phyloP scores from a whole-genome alignment of 64 coral and sea anemone genomes.

The Montipora capricornis region DNA sequence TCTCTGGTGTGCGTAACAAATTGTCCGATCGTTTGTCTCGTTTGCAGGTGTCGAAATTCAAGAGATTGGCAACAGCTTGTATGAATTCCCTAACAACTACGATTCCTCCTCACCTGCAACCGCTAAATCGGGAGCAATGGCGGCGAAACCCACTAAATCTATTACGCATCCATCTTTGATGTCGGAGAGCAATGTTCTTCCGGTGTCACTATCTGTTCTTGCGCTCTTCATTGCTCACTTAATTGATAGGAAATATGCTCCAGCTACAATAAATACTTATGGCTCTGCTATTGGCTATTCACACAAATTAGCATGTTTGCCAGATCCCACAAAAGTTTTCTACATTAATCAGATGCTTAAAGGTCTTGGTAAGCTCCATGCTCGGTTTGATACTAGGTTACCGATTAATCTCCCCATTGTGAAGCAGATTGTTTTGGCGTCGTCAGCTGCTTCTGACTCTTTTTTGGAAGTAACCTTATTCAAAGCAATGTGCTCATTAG shows the following conservation, averaged over 20 bases:
- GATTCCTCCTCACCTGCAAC: slow-evolving; percentile 30
- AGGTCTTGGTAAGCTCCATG: slow-evolving; percentile 56
- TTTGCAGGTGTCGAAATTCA: slow-evolving; percentile 27
- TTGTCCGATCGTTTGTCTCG: slow-evolving; percentile 36
- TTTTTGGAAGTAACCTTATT: too few relatives aligned
- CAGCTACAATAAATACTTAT: slow-evolving; percentile 42
- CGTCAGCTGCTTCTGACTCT: too few relatives aligned
- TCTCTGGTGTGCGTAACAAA: background rate
- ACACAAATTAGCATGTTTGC: slow-evolving; percentile 41
- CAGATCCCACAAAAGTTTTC: slow-evolving; percentile 37
- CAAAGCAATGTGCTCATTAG: too few relatives aligned
- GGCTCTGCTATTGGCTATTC: slow-evolving; percentile 48
- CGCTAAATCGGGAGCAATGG: slow-evolving; percentile 26
- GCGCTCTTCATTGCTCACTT: background rate
- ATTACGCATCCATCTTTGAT: background rate
- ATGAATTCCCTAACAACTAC: background rate
- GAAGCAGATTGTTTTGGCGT: too few relatives aligned
- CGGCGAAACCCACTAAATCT: background rate
- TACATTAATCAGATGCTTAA: slow-evolving; percentile 42
- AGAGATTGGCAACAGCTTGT: background rate
- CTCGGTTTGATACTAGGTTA: background rate
- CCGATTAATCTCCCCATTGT: slow-evolving; percentile 2
- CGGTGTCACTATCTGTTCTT: background rate
- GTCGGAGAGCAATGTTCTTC: background rate
- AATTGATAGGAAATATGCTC: slow-evolving; percentile 18